A percentile compares a stretch with the other conserved stretches of the same genome.
phyloP scores from a whole-genome alignment of 2,113 vertebrate species.

The Notiomystis cincta region DNA sequence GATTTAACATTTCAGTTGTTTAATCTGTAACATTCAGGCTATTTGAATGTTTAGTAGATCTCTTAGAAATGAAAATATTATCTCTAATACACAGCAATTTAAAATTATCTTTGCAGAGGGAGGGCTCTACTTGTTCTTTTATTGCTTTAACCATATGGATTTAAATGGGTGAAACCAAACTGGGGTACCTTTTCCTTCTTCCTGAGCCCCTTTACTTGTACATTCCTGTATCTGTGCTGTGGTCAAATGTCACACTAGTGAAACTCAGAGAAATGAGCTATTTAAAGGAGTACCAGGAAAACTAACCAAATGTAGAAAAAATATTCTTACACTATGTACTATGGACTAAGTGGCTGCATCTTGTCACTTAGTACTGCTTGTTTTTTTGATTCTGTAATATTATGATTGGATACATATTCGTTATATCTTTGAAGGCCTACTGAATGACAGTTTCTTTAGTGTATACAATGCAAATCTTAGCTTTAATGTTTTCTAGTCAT shows the following conservation, averaged over 20 bases:
- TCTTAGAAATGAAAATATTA: background rate
- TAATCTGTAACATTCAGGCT: background rate
- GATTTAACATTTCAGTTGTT: background rate
- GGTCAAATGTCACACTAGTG: background rate
- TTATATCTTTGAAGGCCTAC: background rate
- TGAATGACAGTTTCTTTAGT: background rate
- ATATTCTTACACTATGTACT: background rate
- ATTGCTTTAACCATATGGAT: background rate
- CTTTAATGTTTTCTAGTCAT: background rate
- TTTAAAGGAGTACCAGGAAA: background rate
- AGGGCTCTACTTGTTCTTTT: background rate
- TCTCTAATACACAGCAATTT: background rate
- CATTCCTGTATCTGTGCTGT: background rate
- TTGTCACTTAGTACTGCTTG: background rate
- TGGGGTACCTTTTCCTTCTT: background rate
- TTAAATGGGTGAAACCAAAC: background rate
- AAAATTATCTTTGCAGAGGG: background rate
- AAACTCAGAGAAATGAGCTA: background rate
- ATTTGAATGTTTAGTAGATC: background rate
- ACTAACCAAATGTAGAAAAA: background rate
- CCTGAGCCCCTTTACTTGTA: background rate
- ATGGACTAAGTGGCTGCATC: background rate
- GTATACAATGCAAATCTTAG: background rate
- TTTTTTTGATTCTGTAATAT: background rate
- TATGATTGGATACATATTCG: background rate